phyloP scores from a whole-genome alignment of 2,113 vertebrate genomes.

The Martes martes region DNA sequence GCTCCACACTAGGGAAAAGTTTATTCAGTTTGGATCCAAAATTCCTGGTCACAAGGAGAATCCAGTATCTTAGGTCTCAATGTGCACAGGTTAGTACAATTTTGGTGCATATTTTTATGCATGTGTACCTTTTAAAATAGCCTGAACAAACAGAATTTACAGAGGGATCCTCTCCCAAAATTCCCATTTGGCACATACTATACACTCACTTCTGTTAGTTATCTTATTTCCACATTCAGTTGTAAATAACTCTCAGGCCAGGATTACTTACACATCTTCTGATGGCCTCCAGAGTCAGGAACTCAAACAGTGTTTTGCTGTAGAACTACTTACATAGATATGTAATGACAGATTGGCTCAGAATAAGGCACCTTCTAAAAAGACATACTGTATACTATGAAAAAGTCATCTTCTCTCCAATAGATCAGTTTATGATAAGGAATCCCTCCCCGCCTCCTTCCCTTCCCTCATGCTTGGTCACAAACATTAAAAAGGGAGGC shows the following conservation, averaged over 20 bases:
- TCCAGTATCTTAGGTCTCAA: background rate
- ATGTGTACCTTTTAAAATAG: background rate
- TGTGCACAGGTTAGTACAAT: background rate
- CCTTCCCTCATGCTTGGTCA: background rate
- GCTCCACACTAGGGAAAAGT: background rate
- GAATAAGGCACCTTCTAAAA: background rate
- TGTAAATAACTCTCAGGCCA: slow-evolving; percentile 24
- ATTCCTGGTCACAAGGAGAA: background rate
- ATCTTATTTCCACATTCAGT: background rate
- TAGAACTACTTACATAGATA: background rate
- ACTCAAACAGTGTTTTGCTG: background rate
- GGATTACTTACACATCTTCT: background rate
- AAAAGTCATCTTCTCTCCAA: background rate
- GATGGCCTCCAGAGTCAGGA: background rate
- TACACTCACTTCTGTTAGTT: background rate
- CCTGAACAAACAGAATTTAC: background rate
- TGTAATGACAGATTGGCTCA: background rate
- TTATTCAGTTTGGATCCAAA: background rate
- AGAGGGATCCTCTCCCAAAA: background rate
- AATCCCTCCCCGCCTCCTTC: background rate
- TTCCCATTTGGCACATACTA: background rate
- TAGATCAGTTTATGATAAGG: background rate
- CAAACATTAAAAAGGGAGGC: background rate
- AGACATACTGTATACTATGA: background rate
- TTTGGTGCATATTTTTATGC: background rate